phyloP scores from a whole-genome alignment of 2,888 invertebrate species.

The Galeopsomyia nigrocyanea region DNA sequence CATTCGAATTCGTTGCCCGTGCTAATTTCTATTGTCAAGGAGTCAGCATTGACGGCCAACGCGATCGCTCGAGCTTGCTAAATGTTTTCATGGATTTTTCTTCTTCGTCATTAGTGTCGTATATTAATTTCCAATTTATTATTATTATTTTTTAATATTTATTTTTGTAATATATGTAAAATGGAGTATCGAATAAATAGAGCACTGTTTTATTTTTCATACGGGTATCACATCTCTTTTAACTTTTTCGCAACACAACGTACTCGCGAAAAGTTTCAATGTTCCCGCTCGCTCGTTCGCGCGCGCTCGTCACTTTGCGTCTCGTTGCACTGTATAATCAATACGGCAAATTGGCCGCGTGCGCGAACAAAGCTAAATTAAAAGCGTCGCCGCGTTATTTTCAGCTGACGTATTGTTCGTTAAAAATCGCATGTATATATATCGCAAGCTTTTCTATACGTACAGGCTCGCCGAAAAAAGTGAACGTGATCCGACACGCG shows the following conservation, averaged over 20 bases:
- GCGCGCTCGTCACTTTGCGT: not conserved
- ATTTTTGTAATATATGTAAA: too few species aligned
- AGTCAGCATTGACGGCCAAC: constrained; percentile 18
- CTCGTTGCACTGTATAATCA: constrained; percentile 24
- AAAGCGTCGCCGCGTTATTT: constrained; percentile 12
- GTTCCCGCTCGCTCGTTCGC: too few species aligned
- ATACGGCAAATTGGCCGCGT: constrained; percentile 10
- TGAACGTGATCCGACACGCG: constrained; percentile 10
- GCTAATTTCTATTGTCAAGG: constrained; percentile 35
- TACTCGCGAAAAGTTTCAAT: not conserved
- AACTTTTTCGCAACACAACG: not conserved
- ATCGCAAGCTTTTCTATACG: constrained; percentile 7
- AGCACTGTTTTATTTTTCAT: too few species aligned
- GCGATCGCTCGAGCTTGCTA: too few species aligned
- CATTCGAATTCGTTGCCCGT: constrained; percentile 10
- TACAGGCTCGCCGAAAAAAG: constrained; percentile 5
- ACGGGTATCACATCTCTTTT: too few species aligned
- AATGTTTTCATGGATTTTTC: too few species aligned
- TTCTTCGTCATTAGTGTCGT: too few species aligned
- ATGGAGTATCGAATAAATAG: too few species aligned
- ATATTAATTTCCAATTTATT: too few species aligned
- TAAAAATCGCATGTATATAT: constrained; percentile 16
- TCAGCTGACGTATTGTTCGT: constrained; percentile 22
- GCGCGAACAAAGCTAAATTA: constrained; percentile 17
- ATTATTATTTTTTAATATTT: too few species aligned